A percentile compares a stretch with the other conserved stretches of the same genome.
Conservation (phyloP, 2,113 vertebrate species). For the Coptodon rendalli region DNA sequence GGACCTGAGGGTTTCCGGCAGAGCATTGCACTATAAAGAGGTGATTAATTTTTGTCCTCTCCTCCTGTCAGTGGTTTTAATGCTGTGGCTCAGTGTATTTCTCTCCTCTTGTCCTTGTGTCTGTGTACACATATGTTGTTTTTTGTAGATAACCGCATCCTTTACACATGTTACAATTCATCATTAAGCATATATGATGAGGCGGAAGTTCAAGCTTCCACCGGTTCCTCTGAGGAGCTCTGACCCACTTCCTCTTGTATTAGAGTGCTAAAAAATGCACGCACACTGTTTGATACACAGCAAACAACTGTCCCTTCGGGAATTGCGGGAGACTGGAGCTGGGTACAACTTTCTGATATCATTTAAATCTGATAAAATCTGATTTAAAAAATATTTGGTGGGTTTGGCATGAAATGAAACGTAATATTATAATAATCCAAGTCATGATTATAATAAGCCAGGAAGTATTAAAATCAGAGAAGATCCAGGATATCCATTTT, state of each 20-base stretch:
- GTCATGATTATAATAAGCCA: neutral
- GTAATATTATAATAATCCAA: neutral
- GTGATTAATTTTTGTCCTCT: neutral
- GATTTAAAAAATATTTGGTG: neutral
- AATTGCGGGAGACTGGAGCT: neutral
- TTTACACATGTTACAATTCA: constrained; percentile 42
- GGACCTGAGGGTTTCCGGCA: neutral
- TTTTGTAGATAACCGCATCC: neutral
- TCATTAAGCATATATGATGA: constrained; percentile 63
- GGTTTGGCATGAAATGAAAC: neutral
- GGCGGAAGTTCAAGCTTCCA: constrained; percentile 44
- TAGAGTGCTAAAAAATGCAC: constrained; percentile 20
- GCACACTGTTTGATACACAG: constrained; percentile 6
- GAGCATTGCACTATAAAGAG: neutral
- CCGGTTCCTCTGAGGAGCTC: constrained; percentile 42
- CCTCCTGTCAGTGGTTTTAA: neutral
- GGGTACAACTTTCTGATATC: neutral
- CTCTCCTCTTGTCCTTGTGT: neutral
- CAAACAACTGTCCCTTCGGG: neutral
- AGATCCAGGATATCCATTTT: neutral
- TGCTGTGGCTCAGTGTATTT: neutral
- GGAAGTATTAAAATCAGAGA: neutral
- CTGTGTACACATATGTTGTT: neutral
- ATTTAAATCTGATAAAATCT: neutral
- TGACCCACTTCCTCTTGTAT: constrained; percentile 64